Evolutionary conservation across 2,113 vertebrate species (phyloP).

Genomic region (Halichoerus grypus): DNA sequence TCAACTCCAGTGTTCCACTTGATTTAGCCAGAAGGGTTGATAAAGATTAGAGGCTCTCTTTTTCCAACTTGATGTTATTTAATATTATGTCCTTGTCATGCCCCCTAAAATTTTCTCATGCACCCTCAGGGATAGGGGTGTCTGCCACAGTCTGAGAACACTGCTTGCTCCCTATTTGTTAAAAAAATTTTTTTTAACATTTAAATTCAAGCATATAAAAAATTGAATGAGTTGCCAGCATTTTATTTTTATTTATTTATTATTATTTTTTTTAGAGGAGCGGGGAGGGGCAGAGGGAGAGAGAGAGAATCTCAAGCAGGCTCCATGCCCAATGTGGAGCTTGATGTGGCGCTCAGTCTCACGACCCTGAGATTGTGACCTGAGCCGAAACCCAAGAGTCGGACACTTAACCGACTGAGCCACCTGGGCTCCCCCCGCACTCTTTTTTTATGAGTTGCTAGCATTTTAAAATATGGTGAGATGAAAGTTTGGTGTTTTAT

Average conservation of each 20-base stretch:
- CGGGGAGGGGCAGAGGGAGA: background rate
- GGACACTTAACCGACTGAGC: too few relatives aligned
- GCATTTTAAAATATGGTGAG: background rate
- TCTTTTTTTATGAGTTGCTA: background rate
- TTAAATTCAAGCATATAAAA: background rate
- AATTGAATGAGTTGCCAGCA: background rate
- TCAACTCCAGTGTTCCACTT: background rate
- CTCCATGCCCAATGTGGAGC: background rate
- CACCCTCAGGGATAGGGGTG: background rate
- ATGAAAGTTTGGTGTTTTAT: background rate
- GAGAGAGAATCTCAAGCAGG: background rate
- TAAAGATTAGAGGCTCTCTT: background rate
- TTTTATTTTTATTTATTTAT: background rate
- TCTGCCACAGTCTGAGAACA: background rate
- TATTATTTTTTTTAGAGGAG: background rate
- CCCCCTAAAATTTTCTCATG: background rate
- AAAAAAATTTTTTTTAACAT: background rate
- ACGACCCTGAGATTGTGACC: background rate
- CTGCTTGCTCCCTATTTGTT: background rate
- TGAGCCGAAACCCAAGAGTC: background rate
- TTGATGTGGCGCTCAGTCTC: background rate
- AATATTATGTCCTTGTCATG: background rate
- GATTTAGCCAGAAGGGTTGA: background rate
- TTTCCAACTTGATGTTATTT: background rate
- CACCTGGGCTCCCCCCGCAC: too few relatives aligned